Evolutionary conservation across 1,140 invertebrate species (phyloP).

Genomic region (Sitobion miscanthi): DNA sequence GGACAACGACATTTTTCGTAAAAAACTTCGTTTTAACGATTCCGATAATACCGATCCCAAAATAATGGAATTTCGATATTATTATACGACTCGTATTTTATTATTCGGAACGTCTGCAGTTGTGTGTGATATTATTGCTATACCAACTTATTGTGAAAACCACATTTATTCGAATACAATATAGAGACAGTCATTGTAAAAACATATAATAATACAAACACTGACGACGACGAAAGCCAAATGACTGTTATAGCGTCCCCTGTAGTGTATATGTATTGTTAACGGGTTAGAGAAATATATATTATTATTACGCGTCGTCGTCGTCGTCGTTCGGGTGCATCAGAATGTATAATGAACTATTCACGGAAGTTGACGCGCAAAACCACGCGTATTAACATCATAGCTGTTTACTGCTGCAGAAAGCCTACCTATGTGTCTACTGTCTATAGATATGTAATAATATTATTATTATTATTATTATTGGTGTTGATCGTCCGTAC

Average conservation of each 20-base stretch:
- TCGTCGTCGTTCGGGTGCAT: background rate
- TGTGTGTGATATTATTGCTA: background rate
- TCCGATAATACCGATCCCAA: background rate
- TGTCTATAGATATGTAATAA: too few species aligned
- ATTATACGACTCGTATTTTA: background rate
- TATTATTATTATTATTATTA: slow-evolving; percentile 5
- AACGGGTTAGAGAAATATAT: background rate
- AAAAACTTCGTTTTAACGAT: background rate
- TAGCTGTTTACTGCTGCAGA: background rate
- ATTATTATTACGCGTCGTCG: background rate
- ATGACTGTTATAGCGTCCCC: background rate
- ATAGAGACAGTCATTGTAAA: background rate
- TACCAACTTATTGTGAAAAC: background rate
- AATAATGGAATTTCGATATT: background rate
- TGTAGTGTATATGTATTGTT: background rate
- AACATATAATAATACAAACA: background rate
- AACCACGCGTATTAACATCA: background rate
- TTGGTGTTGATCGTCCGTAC: background rate
- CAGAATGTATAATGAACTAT: background rate
- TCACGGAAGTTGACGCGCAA: background rate
- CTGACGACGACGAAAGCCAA: background rate
- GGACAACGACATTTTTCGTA: too few species aligned
- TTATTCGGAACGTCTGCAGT: background rate
- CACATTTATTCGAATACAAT: background rate
- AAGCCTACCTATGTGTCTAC: background rate